phyloP scores from a whole-genome alignment of 2,888 invertebrate genomes.

The Macrosiphum euphorbiae region DNA sequence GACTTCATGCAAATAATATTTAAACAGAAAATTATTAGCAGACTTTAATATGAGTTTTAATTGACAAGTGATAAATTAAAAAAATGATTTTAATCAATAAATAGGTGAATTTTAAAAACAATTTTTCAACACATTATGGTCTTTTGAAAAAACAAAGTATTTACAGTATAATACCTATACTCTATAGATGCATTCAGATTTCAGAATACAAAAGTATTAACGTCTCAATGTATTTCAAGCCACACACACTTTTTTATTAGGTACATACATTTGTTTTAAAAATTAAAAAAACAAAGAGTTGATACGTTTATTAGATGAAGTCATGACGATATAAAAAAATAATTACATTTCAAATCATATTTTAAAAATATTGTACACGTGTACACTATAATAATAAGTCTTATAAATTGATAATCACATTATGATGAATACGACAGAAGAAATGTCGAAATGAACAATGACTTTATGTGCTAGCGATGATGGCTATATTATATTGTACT shows the following conservation, averaged over 20 bases:
- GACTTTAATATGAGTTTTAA: not conserved
- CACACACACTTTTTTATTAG: not conserved
- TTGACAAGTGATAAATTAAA: not conserved
- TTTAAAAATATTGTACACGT: not conserved
- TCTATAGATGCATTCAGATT: not conserved
- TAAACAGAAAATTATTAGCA: not conserved
- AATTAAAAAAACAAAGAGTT: constrained; percentile 5
- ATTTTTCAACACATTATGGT: not conserved
- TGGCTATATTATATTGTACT: not conserved
- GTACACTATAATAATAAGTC: not conserved
- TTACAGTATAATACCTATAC: not conserved
- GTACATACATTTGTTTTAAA: not conserved
- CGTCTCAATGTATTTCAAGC: not conserved
- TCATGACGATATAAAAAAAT: not conserved
- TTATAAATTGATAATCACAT: not conserved
- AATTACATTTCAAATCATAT: not conserved
- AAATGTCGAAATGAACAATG: not conserved
- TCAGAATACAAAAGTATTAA: not conserved
- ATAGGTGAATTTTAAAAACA: not conserved
- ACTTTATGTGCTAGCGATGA: not conserved
- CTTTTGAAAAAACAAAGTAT: not conserved
- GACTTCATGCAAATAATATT: not conserved
- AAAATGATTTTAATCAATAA: not conserved
- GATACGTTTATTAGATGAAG: not conserved
- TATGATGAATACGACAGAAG: not conserved